These are phyloP conservation scores for Rachycentron canadum DNA, from an alignment of 2,797 vertebrate species.

Conservation along the genomic window DNA sequence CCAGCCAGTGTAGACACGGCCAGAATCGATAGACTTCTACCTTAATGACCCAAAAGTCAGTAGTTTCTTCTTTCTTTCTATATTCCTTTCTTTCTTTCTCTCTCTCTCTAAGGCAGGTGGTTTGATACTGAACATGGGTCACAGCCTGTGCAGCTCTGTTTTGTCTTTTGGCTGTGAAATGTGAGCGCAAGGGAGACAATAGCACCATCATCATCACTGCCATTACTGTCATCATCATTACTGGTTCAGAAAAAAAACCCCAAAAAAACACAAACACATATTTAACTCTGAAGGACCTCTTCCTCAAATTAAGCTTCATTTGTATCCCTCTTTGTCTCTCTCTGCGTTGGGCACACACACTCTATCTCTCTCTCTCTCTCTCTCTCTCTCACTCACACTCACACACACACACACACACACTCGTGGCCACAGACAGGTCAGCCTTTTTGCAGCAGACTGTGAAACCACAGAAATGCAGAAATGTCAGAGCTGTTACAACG, in stretches of 20 bases:
- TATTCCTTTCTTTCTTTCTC: slow-evolving; percentile 8
- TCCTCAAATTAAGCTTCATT: slow-evolving; percentile 46
- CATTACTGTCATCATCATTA: slow-evolving; percentile 16
- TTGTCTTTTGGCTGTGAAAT: slow-evolving; percentile 9
- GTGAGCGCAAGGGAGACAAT: slow-evolving; percentile 10
- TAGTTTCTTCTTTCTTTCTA: slow-evolving; percentile 35
- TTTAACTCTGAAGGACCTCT: slow-evolving; percentile 13
- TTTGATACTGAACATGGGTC: slow-evolving; percentile 29
- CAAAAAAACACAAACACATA: slow-evolving; percentile 5
- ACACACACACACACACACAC: neutral
- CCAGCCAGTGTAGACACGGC: slow-evolving; percentile 44
- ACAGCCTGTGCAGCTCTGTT: slow-evolving; percentile 9
- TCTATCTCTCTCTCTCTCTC: slow-evolving; percentile 2
- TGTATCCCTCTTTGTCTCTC: slow-evolving; percentile 2
- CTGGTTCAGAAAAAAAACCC: neutral
- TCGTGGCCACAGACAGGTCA: slow-evolving; percentile 54
- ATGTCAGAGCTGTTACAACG: slow-evolving; percentile 62
- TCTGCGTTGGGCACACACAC: neutral
- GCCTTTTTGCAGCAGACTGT: slow-evolving; percentile 48
- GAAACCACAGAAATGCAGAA: slow-evolving; percentile 67
- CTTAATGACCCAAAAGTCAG: slow-evolving; percentile 68
- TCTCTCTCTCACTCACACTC: neutral
- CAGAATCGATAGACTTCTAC: slow-evolving; percentile 65
- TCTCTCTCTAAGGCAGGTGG: slow-evolving; percentile 17
- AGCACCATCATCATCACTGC: neutral